Conservation (phyloP, 2,888 invertebrate genomes). For the Acleris emargana region DNA sequence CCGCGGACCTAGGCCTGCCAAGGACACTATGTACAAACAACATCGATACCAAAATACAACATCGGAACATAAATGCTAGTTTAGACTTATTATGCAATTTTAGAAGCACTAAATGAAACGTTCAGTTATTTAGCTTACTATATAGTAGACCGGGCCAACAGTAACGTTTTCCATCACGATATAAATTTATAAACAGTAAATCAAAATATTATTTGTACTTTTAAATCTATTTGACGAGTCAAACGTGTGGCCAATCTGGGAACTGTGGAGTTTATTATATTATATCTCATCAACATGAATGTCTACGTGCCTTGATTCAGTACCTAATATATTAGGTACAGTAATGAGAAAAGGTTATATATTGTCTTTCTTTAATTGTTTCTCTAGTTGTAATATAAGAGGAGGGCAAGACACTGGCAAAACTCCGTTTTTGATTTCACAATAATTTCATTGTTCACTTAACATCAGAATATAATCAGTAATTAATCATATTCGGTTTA, state of each 20-base stretch:
- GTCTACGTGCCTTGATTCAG: too few species aligned
- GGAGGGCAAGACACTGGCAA: too few species aligned
- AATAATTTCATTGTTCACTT: too few species aligned
- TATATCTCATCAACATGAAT: too few species aligned
- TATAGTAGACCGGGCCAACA: slow-evolving; percentile 50
- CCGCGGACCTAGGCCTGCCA: slow-evolving; percentile 1
- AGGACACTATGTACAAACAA: slow-evolving; percentile 31
- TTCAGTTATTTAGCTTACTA: slow-evolving; percentile 62
- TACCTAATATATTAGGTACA: too few species aligned
- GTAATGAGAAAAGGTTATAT: too few species aligned
- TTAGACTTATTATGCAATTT: slow-evolving; percentile 66
- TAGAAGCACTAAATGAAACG: slow-evolving; percentile 64
- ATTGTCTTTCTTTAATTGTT: too few species aligned
- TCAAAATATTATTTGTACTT: slow-evolving; percentile 13
- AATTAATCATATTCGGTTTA: too few species aligned
- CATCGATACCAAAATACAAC: slow-evolving; percentile 31
- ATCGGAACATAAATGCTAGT: slow-evolving; percentile 49
- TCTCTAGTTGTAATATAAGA: too few species aligned
- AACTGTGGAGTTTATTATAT: background rate
- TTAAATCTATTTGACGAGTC: slow-evolving; percentile 3
- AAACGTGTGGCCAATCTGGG: background rate
- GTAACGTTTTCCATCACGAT: slow-evolving; percentile 4
- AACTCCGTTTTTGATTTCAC: too few species aligned
- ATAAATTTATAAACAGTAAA: slow-evolving; percentile 4
- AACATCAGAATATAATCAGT: too few species aligned